These are phyloP conservation scores for Delia radicum DNA, from an alignment of 1,140 invertebrate species.

Conservation along the genomic window DNA sequence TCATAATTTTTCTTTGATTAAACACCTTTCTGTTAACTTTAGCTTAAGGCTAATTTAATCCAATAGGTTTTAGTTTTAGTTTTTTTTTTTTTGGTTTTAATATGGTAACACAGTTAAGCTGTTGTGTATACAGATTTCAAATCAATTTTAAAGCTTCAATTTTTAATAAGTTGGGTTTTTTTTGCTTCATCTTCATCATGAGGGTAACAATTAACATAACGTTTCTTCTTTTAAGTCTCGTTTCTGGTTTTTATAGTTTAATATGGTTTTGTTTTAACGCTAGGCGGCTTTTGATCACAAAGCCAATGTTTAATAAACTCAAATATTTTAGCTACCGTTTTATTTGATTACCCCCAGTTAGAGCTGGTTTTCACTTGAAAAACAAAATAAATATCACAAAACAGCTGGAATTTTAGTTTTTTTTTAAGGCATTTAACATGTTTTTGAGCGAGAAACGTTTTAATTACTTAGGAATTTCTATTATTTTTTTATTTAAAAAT, in stretches of 20 bases:
- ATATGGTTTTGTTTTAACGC: background rate
- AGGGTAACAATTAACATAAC: background rate
- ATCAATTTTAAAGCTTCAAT: background rate
- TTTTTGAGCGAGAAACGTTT: background rate
- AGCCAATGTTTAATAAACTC: conserved; percentile 8
- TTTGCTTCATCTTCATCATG: no score
- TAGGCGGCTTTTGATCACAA: conserved; percentile 4
- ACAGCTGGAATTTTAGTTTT: background rate
- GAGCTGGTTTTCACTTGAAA: background rate
- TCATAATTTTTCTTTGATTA: background rate
- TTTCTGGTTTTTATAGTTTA: background rate
- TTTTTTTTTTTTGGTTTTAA: background rate
- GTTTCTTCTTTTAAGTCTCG: background rate
- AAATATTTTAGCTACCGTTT: conserved; percentile 3
- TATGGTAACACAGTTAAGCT: background rate
- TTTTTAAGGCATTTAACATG: background rate
- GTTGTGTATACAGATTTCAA: no score
- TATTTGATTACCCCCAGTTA: background rate
- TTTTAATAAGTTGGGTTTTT: no score
- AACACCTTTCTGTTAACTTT: background rate
- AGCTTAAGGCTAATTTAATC: background rate
- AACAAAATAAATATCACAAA: no score
- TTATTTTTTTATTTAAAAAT: no score
- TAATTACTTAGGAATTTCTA: no score
- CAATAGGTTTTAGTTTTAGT: background rate